Evolutionary conservation across 2,888 invertebrate genomes (phyloP), one percentile per base, ranked within the genome.

Genomic region (Rhingia rostrata): DNA sequence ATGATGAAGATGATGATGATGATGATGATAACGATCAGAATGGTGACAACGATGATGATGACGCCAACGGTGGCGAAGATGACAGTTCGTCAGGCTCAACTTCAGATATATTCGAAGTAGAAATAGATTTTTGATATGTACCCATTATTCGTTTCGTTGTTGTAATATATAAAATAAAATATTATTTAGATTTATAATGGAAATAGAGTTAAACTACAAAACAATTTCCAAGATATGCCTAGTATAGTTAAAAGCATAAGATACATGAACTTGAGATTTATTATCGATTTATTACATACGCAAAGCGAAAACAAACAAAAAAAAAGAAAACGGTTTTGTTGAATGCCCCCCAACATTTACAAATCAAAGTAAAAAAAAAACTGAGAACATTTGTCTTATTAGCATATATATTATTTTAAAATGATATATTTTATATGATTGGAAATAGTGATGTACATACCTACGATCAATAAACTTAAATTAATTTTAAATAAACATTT

Each of bases 1-100:
- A 22, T 2, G 82, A 82, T 37, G 22, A 22, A 2, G 22, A 22
- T 2, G 82, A 86, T 22, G 73, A 73, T 39, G 84, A 86, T 66
- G 77, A 39, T 14, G 85, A 84, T 47, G 80, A 85, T 32, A 79
- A 86, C 47, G 84, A 77, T 5, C 84, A 80, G 37, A 81, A 79
- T 45, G 85, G 75, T n/a, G 81, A 85, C 56, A 81, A 82, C 39
- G 84, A 79, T 49, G 86, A 86, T 51, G 87, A 86, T 60, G 86
- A 61, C 35, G 74, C 75, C 32, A 84, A 75, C 53, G 45, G 79
- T 56, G 70, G 72, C 78, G 83, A 82, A 45, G 69, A 82, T 69
- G 80, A 82, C 35, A 74, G 74, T 58, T 67, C 61, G 64, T 81
- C 81, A 14, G 72, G 54, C 10, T 77, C 75, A 51, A 82, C 78